Base-by-base conservation (phyloP, 92 coral and sea anemone species). In the Epizoanthus scotinus region DNA sequence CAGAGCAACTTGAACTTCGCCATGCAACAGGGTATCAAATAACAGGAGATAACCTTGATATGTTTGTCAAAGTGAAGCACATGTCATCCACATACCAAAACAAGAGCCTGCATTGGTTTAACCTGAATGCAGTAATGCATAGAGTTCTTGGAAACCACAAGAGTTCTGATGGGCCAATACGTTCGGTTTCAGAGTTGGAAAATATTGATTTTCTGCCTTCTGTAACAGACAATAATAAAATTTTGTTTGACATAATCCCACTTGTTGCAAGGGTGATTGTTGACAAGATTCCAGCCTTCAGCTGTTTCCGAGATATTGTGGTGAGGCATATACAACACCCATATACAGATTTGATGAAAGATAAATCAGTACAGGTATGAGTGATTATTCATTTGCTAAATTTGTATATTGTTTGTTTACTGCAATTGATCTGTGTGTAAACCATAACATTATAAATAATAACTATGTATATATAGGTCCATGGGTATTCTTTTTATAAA, bases 281-380 rank as follows among this genome's bases (percentile, higher is more conserved):
- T 9, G 54, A 21, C 6, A 58, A 84, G 1, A 24, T 90, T 19
- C 87, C 91, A 0, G 89, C 83, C 21, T 78, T 90, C 29, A n/a
- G 40, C 3, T 0, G 9, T 21, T 90, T 90, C 38, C 55, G 71
- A 4, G 53, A 55, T 29, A 72, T 68, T 31, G 82, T 49, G 17
- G 82, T 89, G n/a, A 42, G 59, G 44, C 93, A 89, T 28, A 85
- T 86, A 21, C 90, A 86, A 42, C 94, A 90, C 52, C 5, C 53
- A 26, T 86, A 83, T 53, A 57, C 88, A 0, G 68, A 79, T 0
- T 64, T 63, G 27, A 86, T 71, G 84, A 86, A 89, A 44, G 56
- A 81, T 34, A 88, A 85, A 81, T 88, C 91, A 72, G 34, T 14
- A 17, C 89, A 88, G 89, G 91, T 88, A 21, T 6, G 5, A 1